Base-by-base conservation (phyloP, 2,113 vertebrate species). In the Menidia beryllina region DNA sequence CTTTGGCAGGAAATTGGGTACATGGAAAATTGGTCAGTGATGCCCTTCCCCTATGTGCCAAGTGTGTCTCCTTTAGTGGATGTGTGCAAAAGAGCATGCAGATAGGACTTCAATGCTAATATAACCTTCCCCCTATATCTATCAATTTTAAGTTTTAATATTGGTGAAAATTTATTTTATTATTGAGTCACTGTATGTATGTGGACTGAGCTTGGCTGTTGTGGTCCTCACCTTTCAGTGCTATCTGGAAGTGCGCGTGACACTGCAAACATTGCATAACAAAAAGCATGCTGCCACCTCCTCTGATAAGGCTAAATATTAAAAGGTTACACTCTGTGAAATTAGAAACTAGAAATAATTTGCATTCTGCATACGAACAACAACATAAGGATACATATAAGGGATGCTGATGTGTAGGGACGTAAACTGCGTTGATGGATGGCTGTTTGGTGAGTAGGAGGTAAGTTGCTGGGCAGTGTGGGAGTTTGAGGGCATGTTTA, bases 401-500 rank as follows among this genome's bases (percentile, higher is more conserved):
- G 7, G 27, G 60, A 72, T 61, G 69, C 34, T 60, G 71, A 71
- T 47, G 67, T 56, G 53, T 17, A 34, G 43, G 49, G 26, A 71
- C 20, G 14, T 34, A 27, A 47, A 52, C 60, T 61, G 20, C 23
- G 60, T 27, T 14, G 43, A 78, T 52, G 24, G 57, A 70, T 0
- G 20, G 43, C 26, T 57, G 51, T 73, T 67, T 64, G 79, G 62
- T 10, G 64, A 68, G 76, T 62, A 65, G 82, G 52, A 79, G 65
- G 80, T 73, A 68, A 69, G 84, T 81, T 84, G 56, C 82, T 71
- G 84, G 81, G 76, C 57, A 72, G 83, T 11, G 65, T 84, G 74
- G 83, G 83, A 86, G 84, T 87, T 86, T 78, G 20, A 79, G 77
- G 79, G 73, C 81, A 81, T 50, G 71, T 79, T 81, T 56, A 77